Base-by-base conservation (phyloP, 2,113 vertebrate genomes). In the Sturnus vulgaris region DNA sequence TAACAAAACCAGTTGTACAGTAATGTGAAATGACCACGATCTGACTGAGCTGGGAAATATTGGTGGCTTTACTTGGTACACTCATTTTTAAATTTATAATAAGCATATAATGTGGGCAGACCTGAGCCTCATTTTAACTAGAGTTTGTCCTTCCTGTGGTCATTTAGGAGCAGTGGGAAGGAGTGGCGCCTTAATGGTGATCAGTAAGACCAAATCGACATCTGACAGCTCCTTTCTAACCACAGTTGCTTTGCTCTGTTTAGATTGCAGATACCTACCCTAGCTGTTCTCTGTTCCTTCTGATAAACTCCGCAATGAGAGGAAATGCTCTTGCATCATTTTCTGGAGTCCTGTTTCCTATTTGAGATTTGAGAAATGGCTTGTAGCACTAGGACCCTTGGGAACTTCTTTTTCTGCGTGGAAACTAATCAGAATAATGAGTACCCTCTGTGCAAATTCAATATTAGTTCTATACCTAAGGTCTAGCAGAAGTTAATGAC, bases 401-500 rank as follows among this genome's bases (percentile, higher is more conserved):
- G 96, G 96, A 97, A 89, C 56, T 30, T 88, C 52, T 88, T 97
- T 96, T 92, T 96, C 96, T 97, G 70, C 1, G 1, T 92, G 78
- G 88, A 95, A 97, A 66, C 93, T 71, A 87, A 96, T 78, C 61
- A 93, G 87, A 81, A 69, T 96, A 97, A 97, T 97, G 93, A 97
- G 50, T 91, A 73, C 60, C 91, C 85, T 95, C 90, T 93, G 80
- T 92, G 80, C 82, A 95, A 95, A 97, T 97, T 94, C 93, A 97
- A 65, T 98, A 96, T 97, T 96, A 87, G 70, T 82, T 95, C 87
- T 95, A 85, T 33, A 96, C 82, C 78, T 94, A 97, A 96, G 97
- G 98, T 98, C 97, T 97, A 95, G 91, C 80, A 93, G 91, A 98
- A 98, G 96, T 98, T 98, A 98, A 98, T 97, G 97, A 97, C 92